Evolutionary conservation across 2,797 vertebrate species (phyloP).

Genomic region (Apogon talboti): DNA sequence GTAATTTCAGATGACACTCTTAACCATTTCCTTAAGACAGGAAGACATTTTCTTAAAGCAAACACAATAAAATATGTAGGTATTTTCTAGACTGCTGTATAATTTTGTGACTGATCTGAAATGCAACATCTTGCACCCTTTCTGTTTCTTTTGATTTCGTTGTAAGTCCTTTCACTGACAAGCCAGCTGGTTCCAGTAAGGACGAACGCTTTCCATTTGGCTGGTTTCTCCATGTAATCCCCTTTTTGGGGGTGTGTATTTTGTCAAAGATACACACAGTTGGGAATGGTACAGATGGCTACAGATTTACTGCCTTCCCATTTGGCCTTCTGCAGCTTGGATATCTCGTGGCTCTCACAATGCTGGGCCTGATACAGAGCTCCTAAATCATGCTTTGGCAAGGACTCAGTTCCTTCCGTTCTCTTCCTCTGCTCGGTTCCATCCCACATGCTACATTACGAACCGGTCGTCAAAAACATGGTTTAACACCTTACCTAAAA

Average conservation of each 20-base stretch:
- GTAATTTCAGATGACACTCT: slow-evolving; percentile 32
- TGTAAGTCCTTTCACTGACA: slow-evolving; percentile 69
- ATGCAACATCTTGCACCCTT: slow-evolving; percentile 56
- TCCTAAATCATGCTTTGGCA: slow-evolving; percentile 82
- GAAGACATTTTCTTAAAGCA: slow-evolving; percentile 11
- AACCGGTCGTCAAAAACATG: slow-evolving; percentile 66
- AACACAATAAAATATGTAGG: neutral
- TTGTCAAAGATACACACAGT: slow-evolving; percentile 81
- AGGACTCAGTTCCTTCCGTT: slow-evolving; percentile 57
- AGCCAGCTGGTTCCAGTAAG: slow-evolving; percentile 81
- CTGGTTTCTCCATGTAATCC: slow-evolving; percentile 76
- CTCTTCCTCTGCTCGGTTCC: slow-evolving; percentile 52
- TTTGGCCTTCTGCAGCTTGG: slow-evolving; percentile 77
- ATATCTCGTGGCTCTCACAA: slow-evolving; percentile 75
- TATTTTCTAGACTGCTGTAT: slow-evolving; percentile 10
- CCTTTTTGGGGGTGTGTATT: slow-evolving; percentile 71
- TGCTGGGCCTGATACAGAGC: slow-evolving; percentile 75
- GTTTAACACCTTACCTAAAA: slow-evolving; percentile 57
- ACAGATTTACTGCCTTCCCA: slow-evolving; percentile 80
- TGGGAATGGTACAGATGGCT: slow-evolving; percentile 82
- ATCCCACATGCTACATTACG: slow-evolving; percentile 58
- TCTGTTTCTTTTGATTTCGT: slow-evolving; percentile 73
- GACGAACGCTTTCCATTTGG: slow-evolving; percentile 77
- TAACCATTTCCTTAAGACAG: neutral
- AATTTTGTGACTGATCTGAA: slow-evolving; percentile 34